Conservation (phyloP, 2,113 vertebrate species). For the Scomber japonicus region DNA sequence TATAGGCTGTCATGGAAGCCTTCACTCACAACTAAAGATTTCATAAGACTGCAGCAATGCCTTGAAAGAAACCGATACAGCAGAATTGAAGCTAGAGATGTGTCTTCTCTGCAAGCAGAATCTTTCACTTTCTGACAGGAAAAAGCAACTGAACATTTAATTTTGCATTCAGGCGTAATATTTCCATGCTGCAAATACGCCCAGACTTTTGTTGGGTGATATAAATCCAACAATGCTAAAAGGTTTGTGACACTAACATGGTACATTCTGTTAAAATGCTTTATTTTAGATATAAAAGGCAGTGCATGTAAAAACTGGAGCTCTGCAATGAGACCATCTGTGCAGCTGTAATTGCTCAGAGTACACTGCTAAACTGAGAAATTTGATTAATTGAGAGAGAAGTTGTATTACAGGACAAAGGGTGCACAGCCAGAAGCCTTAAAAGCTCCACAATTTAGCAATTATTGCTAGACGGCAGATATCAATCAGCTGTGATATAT, state of each 20-base stretch:
- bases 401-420: constrained; percentile 32
- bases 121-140: no score
- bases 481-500: constrained; percentile 67
- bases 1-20: no score
- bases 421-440: constrained; percentile 38
- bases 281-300: not conserved
- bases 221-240: no score
- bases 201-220: no score
- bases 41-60: no score
- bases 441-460: constrained; percentile 67
- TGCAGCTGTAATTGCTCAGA: not conserved
- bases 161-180: no score
- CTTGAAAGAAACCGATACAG: not conserved
- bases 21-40: no score
- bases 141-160: no score
- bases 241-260: no score
- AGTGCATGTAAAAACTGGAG: not conserved
- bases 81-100: no score
- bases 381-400: constrained; percentile 41
- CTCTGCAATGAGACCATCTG: constrained; percentile 16
- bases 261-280: not conserved
- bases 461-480: constrained; percentile 60
- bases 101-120: no score
- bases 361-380: constrained; percentile 39
- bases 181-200: no score